Percentiles rank a stretch among this genome's conserved stretches.
These are phyloP conservation scores for Sphaerophoria taeniata DNA, from an alignment of 2,888 invertebrate genomes.

Conservation along the genomic window DNA sequence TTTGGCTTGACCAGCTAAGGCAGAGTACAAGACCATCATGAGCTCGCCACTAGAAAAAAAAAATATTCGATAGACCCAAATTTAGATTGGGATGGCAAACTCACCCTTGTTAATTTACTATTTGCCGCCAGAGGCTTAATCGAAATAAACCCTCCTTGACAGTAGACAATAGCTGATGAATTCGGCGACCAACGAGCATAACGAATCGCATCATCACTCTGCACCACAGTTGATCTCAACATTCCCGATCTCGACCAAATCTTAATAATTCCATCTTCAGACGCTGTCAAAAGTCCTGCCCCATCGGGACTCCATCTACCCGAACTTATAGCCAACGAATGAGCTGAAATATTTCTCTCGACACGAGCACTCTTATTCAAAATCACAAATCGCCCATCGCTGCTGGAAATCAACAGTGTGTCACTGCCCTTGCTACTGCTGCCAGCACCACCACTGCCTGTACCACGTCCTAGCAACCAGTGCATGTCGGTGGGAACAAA, in stretches of 20 bases:
- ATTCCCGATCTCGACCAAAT: conserved; percentile 98
- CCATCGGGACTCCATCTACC: conserved; percentile 98
- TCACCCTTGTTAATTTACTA: conserved; percentile 88
- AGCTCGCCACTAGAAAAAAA: conserved; percentile 92
- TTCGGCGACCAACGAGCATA: conserved; percentile 93
- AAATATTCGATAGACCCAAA: neutral
- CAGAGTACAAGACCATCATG: conserved; percentile 97
- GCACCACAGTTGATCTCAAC: conserved; percentile 94
- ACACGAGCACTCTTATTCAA: conserved; percentile 94
- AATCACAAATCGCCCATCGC: conserved; percentile 95
- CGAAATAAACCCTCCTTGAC: conserved; percentile 87
- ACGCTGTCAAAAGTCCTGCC: conserved; percentile 95
- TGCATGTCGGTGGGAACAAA: conserved; percentile 96
- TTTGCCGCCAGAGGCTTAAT: conserved; percentile 90
- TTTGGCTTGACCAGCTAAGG: conserved; percentile 97
- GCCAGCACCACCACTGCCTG: conserved; percentile 75
- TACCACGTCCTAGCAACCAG: conserved; percentile 86
- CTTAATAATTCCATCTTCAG: conserved; percentile 98
- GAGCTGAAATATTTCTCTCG: conserved; percentile 96
- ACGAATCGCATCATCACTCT: conserved; percentile 92
- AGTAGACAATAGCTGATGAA: conserved; percentile 87
- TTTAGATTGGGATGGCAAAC: conserved; percentile 12
- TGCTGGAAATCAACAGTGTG: conserved; percentile 92
- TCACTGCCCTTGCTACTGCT: conserved; percentile 84
- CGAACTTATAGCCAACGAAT: conserved; percentile 93